A percentile compares a stretch with the other conserved stretches of the same genome.
These are phyloP conservation scores for Zapus hudsonius DNA, from an alignment of 2,113 vertebrate species.

Conservation along the genomic window DNA sequence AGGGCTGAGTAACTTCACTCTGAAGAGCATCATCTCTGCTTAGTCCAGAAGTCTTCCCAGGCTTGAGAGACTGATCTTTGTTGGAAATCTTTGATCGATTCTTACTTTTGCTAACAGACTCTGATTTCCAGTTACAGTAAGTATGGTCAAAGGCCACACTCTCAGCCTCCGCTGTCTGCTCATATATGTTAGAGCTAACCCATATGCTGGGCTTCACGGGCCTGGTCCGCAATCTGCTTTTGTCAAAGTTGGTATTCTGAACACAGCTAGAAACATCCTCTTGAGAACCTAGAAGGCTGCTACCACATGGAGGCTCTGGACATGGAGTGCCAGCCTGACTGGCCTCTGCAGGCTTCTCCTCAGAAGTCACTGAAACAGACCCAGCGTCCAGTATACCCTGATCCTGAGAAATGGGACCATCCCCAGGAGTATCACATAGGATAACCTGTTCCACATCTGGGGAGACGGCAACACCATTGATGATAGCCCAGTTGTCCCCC, in stretches of 20 bases:
- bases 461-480: conserved; percentile 44
- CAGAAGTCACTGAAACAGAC: neutral
- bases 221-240: conserved; percentile 74
- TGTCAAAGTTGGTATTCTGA: conserved; percentile 42
- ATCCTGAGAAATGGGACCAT: neutral
- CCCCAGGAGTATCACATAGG: neutral
- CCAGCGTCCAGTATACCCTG: neutral
- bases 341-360: conserved; percentile 42
- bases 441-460: conserved; percentile 47
- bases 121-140: conserved; percentile 35
- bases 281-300: neutral
- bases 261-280: conserved; percentile 1
- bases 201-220: conserved; percentile 54
- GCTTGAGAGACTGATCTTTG: conserved; percentile 57
- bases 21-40: neutral
- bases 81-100: conserved; percentile 52
- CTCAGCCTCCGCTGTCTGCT: conserved; percentile 60
- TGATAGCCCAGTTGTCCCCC: conserved; percentile 57
- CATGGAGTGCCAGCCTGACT: neutral
- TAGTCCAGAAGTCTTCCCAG: neutral
- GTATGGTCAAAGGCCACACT: conserved; percentile 59
- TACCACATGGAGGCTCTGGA: neutral
- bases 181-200: conserved; percentile 49
- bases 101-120: conserved; percentile 58
- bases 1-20: conserved; percentile 45